Evolutionary conservation across 1,140 invertebrate species (phyloP), one percentile per base, ranked within the genome.

Genomic region (Psilanteris sp.): DNA sequence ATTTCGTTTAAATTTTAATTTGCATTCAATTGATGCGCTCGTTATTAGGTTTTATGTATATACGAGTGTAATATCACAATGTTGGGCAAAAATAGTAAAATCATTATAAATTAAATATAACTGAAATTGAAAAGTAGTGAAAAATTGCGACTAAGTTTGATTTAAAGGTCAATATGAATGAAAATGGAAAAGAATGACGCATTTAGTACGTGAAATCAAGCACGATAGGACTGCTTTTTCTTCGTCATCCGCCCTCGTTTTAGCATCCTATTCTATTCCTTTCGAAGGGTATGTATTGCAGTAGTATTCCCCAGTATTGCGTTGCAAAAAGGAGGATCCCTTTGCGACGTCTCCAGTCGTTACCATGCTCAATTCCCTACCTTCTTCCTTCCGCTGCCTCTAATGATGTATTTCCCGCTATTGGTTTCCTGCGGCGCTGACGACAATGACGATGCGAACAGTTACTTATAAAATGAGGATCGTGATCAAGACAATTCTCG

Each of bases 361-460:
- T 81, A 80, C 74, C 74, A 80, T 79, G 57, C 66, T 72, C 54
- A 61, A 59, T 70, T 64, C 52, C 62, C 64, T 71, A 39, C 68
- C 73, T 73, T 70, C 77, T 81, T 80, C 77, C 72, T 84, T 81
- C 78, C 80, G 75, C 70, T 36, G 52, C 54, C 67, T 70, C 77
- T 84, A 84, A 84, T 80, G 80, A 83, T 79, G 82, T 84, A 84
- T 85, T 85, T 85, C 81, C 82, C 75, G 79, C 81, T 81, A 85
- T 84, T 78, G 82, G 81, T 83, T 84, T 83, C 81, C 78, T 61
- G 79, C 61, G 50, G 73, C 76, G 82, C 79, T 75, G 55, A 75
- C 64, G 72, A 85, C 83, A 85, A 84, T 84, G 70, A 59, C 66
- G 55, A 36, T 46, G 48, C 59, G 62, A 68, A 68, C n/a, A 54